Evolutionary conservation across 2,888 invertebrate species (phyloP).

Genomic region (Epirrita christyi): DNA sequence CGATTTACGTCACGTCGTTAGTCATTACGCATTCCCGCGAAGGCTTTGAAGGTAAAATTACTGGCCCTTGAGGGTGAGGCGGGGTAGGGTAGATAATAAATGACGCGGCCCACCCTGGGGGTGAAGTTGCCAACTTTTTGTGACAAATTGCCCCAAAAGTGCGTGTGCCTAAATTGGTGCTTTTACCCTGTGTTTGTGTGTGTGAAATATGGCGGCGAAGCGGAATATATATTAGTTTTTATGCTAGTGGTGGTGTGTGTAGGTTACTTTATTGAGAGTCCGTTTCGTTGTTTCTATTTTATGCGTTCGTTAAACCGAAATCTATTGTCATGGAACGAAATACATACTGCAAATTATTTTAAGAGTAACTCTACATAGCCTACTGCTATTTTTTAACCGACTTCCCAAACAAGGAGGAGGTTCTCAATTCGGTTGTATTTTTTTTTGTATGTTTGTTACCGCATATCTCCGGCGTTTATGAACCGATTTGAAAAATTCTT

Average conservation of each 20-base stretch:
- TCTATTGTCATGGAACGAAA: neutral
- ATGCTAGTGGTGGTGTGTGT: conserved; percentile 3
- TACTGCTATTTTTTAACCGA: no score
- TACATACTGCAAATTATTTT: neutral
- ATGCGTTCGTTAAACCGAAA: neutral
- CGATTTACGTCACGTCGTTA: conserved; percentile 77
- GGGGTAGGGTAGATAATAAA: conserved; percentile 65
- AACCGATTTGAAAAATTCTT: no score
- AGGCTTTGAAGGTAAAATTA: conserved; percentile 81
- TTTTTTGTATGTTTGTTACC: no score
- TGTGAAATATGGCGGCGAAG: conserved; percentile 24
- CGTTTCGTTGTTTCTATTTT: conserved; percentile 13
- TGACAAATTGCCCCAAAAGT: conserved; percentile 81
- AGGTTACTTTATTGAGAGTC: conserved; percentile 11
- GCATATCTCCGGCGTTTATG: no score
- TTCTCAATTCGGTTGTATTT: no score
- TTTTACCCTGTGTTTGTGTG: conserved; percentile 30
- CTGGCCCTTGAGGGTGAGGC: conserved; percentile 70
- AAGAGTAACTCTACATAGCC: no score
- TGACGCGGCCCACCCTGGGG: conserved; percentile 65
- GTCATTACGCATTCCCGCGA: conserved; percentile 79
- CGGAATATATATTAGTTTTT: conserved; percentile 22
- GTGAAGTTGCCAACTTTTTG: conserved; percentile 78
- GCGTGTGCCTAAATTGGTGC: conserved; percentile 61
- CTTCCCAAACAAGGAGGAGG: no score